Base-by-base conservation (phyloP, 1,140 invertebrate species). In the Trichonephila clavata region DNA sequence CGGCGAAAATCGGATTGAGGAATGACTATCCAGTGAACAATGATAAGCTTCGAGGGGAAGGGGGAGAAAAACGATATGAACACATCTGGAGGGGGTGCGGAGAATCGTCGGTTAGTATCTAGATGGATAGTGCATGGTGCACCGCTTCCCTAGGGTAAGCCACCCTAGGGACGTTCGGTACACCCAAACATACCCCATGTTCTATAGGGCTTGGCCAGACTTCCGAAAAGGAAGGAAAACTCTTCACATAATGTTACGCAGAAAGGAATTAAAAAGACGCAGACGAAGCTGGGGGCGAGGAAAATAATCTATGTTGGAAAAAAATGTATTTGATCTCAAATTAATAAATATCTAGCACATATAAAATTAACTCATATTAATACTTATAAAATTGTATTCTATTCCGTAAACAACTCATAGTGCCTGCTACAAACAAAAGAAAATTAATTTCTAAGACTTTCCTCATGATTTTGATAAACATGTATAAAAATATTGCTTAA, bases 111-210 rank as follows among this genome's bases (percentile, higher is more conserved):
- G 60, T 43, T 88, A 50, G 63, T 92, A 81, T 50, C 24, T 92
- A 32, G 90, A 92, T 92, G 90, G 71, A 81, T 90, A 59, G 90
- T 84, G 81, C 80, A 92, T 92, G 90, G 90, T 92, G 90, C 90
- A 92, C 90, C 90, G 61, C 90, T 92, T 92, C 90, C 90, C 90
- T 92, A 5, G 90, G 90, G 90, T 92, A 92, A 92, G 90, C 90
- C 90, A 84, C 90, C 77, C 90, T 84, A 13, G 80, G 80, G 90
- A 84, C 80, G 90, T 92, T 92, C 32, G 90, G 90, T 92, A 92
- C 60, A 92, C 90, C 90, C 90, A 57, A 92, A 92, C 90, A 92
- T 92, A 92, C 90, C 90, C 90, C 80, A 83, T 24, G 21, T n/a
- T 80, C 71, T 83, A 61, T 83, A 65, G 71, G 32, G 50, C 39